Percentiles rank a stretch among this genome's conserved stretches.
Conservation (phyloP, 2,888 invertebrate genomes). For the Drosophila phalerata region DNA sequence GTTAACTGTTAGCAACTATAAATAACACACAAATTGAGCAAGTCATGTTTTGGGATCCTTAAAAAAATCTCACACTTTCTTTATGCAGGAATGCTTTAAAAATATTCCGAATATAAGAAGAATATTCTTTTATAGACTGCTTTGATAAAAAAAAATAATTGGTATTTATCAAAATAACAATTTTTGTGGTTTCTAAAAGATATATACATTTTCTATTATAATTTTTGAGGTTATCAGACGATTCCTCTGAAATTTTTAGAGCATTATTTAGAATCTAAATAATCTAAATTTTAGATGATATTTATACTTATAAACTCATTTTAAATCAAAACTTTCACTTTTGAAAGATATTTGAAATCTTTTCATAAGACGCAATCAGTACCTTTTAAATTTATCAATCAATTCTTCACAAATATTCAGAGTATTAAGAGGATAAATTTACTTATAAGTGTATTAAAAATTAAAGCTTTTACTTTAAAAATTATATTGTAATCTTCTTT, state of each 20-base stretch:
- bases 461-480: not conserved
- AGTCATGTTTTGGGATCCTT: not conserved
- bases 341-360: not conserved
- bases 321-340: not conserved
- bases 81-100: not conserved
- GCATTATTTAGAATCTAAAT: no score
- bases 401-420: not conserved
- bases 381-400: not conserved
- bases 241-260: not conserved
- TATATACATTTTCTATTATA: not conserved
- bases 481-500: not conserved
- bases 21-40: constrained; percentile 23
- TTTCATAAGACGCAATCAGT: no score
- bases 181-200: not conserved
- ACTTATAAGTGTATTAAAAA: not conserved
- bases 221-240: not conserved
- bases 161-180: no score
- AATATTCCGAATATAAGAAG: not conserved
- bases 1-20: constrained; percentile 58
- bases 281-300: no score
- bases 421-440: not conserved
- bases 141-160: not conserved
- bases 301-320: no score
- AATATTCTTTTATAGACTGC: not conserved
- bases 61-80: not conserved